Evolutionary conservation across 2,113 vertebrate species (phyloP).

Genomic region (Gobiocypris rarus): DNA sequence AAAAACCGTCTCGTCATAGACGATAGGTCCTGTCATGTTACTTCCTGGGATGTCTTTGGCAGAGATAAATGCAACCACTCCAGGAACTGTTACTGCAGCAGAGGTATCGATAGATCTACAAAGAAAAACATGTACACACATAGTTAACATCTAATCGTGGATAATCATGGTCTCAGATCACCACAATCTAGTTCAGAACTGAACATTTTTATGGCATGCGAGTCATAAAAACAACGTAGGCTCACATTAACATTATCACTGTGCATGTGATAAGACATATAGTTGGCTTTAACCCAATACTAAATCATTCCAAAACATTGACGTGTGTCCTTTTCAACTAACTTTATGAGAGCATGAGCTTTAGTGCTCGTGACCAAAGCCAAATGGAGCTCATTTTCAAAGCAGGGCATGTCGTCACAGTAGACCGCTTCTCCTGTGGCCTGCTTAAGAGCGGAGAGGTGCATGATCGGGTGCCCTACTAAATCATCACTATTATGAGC

Average conservation of each 20-base stretch:
- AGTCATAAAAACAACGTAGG: not conserved
- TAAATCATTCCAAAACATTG: not conserved
- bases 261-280: not conserved
- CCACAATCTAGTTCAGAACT: not conserved
- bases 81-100: conserved; percentile 80
- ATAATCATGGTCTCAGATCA: not conserved
- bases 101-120: conserved; percentile 82
- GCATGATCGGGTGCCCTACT: conserved; percentile 88
- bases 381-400: conserved; percentile 87
- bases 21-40: conserved; percentile 78
- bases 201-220: not conserved
- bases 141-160: not conserved
- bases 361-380: conserved; percentile 87
- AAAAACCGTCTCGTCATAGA: conserved; percentile 86
- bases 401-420: conserved; percentile 91
- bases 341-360: conserved; percentile 89
- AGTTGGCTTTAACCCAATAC: not conserved
- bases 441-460: conserved; percentile 88
- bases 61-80: conserved; percentile 85
- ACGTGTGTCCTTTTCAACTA: conserved; percentile 63
- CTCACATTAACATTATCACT: not conserved
- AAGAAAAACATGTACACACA: not conserved
- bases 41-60: conserved; percentile 85
- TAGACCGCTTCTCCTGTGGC: conserved; percentile 92
- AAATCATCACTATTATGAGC: conserved; percentile 81